phyloP scores from a whole-genome alignment of 2,797 vertebrate species.

The Channallabes apus region DNA sequence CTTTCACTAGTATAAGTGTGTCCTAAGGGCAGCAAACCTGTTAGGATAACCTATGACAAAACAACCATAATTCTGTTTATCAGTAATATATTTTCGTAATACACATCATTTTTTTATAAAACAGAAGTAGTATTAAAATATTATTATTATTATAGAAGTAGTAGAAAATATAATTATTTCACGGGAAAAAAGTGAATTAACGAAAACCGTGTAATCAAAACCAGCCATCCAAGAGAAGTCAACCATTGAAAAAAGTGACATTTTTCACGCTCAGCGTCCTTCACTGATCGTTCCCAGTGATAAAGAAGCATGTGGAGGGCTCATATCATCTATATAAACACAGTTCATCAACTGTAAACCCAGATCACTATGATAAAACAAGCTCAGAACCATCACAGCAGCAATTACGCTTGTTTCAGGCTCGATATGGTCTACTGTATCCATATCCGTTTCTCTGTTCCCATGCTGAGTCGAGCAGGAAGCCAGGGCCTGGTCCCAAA shows the following conservation, averaged over 20 bases:
- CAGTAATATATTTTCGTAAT: background rate
- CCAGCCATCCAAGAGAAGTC: background rate
- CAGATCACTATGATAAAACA: constrained; percentile 25
- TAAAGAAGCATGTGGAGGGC: background rate
- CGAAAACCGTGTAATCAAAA: background rate
- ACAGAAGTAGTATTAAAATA: no score
- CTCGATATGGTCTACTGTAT: constrained; percentile 23
- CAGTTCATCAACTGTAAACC: background rate
- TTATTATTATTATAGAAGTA: background rate
- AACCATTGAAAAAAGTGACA: background rate
- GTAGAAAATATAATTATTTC: background rate
- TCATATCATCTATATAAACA: constrained; percentile 18
- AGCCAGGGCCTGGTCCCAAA: constrained; percentile 20
- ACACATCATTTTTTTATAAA: no score
- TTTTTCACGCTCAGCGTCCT: constrained; percentile 3
- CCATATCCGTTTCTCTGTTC: constrained; percentile 33
- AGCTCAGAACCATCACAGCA: constrained; percentile 23
- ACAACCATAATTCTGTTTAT: background rate
- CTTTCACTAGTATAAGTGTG: background rate
- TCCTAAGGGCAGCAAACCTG: background rate
- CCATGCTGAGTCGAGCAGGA: constrained; percentile 33
- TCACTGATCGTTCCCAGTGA: constrained; percentile 16
- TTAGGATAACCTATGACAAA: background rate
- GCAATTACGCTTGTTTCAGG: constrained; percentile 17
- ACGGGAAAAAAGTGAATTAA: background rate